Conservation (phyloP, 2,888 invertebrate species). For the Alloscopus bannaensis region DNA sequence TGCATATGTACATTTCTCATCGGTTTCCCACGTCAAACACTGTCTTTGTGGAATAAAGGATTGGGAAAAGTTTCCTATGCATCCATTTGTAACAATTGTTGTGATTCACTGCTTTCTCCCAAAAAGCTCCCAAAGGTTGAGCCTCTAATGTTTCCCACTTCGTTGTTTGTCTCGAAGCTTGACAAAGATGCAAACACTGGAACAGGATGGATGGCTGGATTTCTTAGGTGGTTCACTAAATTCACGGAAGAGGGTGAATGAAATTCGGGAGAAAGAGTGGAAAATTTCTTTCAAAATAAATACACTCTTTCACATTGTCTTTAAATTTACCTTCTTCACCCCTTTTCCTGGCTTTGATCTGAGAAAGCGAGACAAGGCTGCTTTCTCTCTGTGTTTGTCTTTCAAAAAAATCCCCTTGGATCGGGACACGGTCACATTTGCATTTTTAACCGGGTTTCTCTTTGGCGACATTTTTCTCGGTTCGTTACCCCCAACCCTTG, state of each 20-base stretch:
- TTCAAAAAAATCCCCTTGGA: too few species aligned
- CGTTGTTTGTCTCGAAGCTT: neutral
- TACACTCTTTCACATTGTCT: neutral
- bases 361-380: conserved; percentile 42
- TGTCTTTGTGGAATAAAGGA: neutral
- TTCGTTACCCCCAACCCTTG: conserved; percentile 49
- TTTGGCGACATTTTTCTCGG: conserved; percentile 56
- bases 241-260: too few species aligned
- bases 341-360: conserved; percentile 61
- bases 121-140: conserved; percentile 25
- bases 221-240: too few species aligned
- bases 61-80: conserved; percentile 37
- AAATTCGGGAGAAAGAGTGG: too few species aligned
- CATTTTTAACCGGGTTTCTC: conserved; percentile 29
- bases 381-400: conserved; percentile 43
- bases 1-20: conserved; percentile 3
- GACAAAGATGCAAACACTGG: conserved; percentile 14
- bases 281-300: too few species aligned
- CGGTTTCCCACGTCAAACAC: too few species aligned
- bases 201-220: neutral
- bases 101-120: conserved; percentile 29
- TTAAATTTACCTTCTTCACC: conserved; percentile 14
- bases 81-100: conserved; percentile 26
- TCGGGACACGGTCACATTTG: conserved; percentile 42
- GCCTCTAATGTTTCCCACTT: neutral